Evolutionary conservation across 2,888 invertebrate genomes (phyloP).

Genomic region (Melipona beecheii): DNA sequence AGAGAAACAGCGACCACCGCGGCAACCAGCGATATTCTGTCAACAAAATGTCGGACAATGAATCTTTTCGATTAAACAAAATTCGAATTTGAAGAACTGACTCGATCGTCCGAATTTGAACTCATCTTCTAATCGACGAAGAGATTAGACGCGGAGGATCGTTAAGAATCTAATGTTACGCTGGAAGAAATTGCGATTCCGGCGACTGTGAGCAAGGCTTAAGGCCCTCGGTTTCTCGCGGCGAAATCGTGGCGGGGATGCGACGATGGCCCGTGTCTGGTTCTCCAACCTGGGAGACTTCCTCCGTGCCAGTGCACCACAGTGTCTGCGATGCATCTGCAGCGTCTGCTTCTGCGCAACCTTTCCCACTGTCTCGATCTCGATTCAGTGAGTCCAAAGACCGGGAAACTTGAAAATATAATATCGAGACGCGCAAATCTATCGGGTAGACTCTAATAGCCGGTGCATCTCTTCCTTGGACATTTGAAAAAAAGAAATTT

Average conservation of each 20-base stretch:
- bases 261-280: constrained; percentile 58
- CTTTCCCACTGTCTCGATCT: not conserved
- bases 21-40: no score
- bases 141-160: not conserved
- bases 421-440: not conserved
- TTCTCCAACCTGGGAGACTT: constrained; percentile 56
- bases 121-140: no score
- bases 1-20: no score
- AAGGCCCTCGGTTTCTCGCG: constrained; percentile 51
- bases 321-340: constrained; percentile 66
- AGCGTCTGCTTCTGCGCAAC: constrained; percentile 53
- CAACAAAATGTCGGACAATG: no score
- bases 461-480: not conserved
- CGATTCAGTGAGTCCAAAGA: not conserved
- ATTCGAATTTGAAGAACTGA: no score
- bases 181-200: not conserved
- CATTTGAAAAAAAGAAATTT: not conserved
- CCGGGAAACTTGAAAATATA: constrained; percentile 27
- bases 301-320: constrained; percentile 54
- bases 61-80: no score
- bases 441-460: not conserved
- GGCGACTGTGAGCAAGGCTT: constrained; percentile 52
- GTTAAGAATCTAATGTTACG: not conserved
- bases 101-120: no score
- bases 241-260: constrained; percentile 63